Evolutionary conservation across 2,797 vertebrate genomes (phyloP).

Genomic region (Ispidina picta): DNA sequence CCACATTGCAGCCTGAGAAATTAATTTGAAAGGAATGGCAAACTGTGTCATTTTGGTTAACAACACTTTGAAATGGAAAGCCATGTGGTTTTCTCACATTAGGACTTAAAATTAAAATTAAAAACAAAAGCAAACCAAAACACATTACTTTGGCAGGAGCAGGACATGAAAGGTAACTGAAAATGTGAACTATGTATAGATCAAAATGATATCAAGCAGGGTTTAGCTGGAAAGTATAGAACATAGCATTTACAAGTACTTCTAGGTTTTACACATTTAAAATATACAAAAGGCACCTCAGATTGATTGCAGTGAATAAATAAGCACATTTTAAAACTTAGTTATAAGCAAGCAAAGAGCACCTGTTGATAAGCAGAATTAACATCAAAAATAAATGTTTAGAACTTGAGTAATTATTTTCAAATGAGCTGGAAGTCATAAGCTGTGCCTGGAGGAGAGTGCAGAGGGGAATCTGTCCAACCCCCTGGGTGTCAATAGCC

Average conservation of each 20-base stretch:
- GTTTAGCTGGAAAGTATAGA: neutral
- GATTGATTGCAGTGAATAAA: neutral
- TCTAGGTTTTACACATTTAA: neutral
- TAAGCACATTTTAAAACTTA: neutral
- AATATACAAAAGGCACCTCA: neutral
- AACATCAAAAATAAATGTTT: neutral
- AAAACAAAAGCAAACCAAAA: neutral
- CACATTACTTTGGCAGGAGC: neutral
- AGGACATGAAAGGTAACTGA: neutral
- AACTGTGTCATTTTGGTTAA: neutral
- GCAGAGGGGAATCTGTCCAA: neutral
- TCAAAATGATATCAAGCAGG: neutral
- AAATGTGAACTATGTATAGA: neutral
- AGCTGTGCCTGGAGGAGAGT: neutral
- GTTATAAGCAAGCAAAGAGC: neutral
- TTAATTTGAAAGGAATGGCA: neutral
- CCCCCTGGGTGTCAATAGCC: neutral
- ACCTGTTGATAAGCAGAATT: neutral
- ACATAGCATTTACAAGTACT: neutral
- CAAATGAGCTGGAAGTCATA: neutral
- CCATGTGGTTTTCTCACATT: neutral
- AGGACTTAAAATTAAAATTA: neutral
- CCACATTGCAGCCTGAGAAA: slow-evolving; percentile 2
- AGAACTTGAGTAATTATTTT: neutral
- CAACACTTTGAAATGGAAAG: neutral